These are phyloP conservation scores for Tenrec ecaudatus DNA, from an alignment of 2,113 vertebrate genomes.

Conservation along the genomic window DNA sequence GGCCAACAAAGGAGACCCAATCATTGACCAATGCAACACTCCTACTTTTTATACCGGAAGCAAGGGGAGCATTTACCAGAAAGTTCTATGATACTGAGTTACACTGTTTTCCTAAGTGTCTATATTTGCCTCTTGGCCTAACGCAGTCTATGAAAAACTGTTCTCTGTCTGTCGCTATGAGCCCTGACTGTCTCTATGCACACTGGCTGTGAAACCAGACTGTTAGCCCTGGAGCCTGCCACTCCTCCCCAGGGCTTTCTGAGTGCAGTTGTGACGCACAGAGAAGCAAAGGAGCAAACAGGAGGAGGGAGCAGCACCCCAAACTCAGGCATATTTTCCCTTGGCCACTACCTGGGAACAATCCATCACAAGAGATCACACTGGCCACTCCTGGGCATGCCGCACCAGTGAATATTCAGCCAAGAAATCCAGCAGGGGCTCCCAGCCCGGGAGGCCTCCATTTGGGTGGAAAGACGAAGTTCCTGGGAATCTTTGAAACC, in stretches of 20 bases:
- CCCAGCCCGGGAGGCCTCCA: not conserved
- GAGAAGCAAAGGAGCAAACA: not conserved
- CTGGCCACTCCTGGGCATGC: not conserved
- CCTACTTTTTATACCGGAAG: not conserved
- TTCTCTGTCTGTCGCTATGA: no score
- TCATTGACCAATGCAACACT: not conserved
- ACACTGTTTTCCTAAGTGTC: not conserved
- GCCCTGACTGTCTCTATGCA: not conserved
- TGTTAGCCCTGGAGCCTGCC: not conserved
- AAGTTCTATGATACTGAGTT: not conserved
- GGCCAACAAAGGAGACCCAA: no score
- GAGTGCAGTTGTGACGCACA: not conserved
- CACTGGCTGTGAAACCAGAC: not conserved
- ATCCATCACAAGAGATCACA: not conserved
- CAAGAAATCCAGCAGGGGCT: not conserved
- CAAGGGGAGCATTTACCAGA: not conserved
- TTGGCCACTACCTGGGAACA: no score
- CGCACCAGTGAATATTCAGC: rapidly evolving
- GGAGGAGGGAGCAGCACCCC: not conserved
- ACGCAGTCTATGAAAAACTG: not conserved
- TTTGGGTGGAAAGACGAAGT: not conserved
- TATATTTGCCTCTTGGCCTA: not conserved
- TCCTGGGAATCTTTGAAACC: no score
- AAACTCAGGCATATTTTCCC: not conserved
- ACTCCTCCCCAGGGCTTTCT: not conserved